Conservation (phyloP, 2,797 vertebrate species). For the Eulemur mongoz region DNA sequence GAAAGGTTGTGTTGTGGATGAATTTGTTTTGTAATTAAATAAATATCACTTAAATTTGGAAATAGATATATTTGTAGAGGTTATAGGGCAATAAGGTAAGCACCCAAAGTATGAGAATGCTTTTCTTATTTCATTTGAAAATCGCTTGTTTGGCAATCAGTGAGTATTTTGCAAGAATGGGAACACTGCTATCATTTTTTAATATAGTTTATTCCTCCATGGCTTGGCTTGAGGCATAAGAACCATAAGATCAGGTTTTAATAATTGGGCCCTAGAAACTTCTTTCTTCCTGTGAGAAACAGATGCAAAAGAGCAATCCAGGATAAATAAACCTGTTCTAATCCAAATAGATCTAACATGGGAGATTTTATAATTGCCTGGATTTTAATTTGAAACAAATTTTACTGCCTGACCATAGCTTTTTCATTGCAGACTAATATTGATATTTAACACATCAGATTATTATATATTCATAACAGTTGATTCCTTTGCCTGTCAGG, state of each 20-base stretch:
- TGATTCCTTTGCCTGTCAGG: background rate
- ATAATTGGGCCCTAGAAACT: background rate
- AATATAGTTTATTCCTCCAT: background rate
- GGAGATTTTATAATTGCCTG: background rate
- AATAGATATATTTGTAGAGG: background rate
- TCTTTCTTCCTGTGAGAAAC: background rate
- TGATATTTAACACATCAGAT: background rate
- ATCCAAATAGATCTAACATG: background rate
- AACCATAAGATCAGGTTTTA: background rate
- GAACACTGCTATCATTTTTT: background rate
- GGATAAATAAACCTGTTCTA: constrained; percentile 29
- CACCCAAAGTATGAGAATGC: background rate
- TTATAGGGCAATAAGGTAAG: background rate
- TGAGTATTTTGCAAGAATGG: background rate
- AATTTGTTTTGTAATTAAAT: constrained; percentile 45
- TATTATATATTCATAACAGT: background rate
- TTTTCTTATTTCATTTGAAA: constrained; percentile 19
- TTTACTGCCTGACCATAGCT: background rate
- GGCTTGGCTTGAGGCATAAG: background rate
- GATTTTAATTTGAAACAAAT: constrained; percentile 17
- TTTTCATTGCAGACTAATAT: constrained; percentile 3
- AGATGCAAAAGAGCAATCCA: constrained; percentile 34
- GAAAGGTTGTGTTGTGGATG: background rate
- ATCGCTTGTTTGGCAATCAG: background rate
- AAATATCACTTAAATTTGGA: constrained; percentile 18